These are phyloP conservation scores for Mongoloraphidia duomilia DNA, from an alignment of 2,888 invertebrate species.

Conservation along the genomic window DNA sequence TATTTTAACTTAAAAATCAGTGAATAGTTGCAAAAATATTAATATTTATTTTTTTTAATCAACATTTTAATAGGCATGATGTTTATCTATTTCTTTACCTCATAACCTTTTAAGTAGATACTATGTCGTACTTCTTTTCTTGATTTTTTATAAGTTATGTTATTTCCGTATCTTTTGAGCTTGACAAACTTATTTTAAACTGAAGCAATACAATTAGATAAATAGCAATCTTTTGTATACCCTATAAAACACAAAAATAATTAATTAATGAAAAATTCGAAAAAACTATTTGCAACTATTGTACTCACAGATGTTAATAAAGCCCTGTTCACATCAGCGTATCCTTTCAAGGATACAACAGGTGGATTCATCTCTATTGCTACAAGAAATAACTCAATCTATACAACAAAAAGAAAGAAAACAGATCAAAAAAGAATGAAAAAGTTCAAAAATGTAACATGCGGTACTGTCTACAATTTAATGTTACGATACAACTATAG, in stretches of 20 bases:
- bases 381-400: constrained; percentile 50
- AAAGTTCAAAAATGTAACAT: no score
- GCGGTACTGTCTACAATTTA: no score
- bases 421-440: no score
- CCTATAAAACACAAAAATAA: constrained; percentile 31
- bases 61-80: no score
- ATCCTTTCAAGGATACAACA: constrained; percentile 50
- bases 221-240: constrained; percentile 46
- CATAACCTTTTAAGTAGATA: no score
- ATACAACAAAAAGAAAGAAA: no score
- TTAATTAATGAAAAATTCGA: neutral
- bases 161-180: neutral
- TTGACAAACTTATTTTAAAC: constrained; percentile 41
- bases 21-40: no score
- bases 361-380: constrained; percentile 59
- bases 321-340: constrained; percentile 48
- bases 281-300: neutral
- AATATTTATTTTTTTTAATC: no score
- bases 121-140: no score
- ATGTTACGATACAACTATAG: no score
- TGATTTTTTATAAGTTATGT: neutral
- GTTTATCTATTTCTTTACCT: no score
- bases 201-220: constrained; percentile 50
- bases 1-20: no score
- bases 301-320: constrained; percentile 44